phyloP scores from a whole-genome alignment of 2,113 vertebrate species.

The Physeter macrocephalus region DNA sequence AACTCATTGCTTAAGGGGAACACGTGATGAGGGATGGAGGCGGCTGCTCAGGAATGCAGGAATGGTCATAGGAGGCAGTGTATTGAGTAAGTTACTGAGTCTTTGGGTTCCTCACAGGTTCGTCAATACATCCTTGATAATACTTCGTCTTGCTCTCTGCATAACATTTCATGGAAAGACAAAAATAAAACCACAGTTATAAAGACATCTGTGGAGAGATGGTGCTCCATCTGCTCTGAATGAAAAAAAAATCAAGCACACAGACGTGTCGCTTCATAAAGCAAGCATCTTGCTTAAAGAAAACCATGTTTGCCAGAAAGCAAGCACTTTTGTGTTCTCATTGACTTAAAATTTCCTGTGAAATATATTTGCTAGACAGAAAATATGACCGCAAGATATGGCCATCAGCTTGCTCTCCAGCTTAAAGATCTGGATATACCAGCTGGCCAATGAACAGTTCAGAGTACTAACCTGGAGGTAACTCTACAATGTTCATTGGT shows the following conservation, averaged over 20 bases:
- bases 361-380: neutral
- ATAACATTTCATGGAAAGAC: constrained; percentile 1
- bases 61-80: neutral
- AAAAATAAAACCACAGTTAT: constrained; percentile 32
- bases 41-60: neutral
- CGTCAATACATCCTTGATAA: neutral
- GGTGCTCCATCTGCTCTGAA: neutral
- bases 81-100: neutral
- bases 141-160: neutral
- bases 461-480: neutral
- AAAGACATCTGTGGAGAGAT: constrained; percentile 38
- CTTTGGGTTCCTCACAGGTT: neutral
- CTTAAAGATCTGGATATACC: neutral
- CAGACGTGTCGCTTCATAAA: neutral
- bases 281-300: neutral
- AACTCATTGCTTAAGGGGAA: neutral
- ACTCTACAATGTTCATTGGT: neutral
- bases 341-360: neutral
- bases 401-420: neutral
- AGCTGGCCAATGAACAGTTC: neutral
- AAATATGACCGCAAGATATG: neutral
- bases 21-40: neutral
- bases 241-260: neutral
- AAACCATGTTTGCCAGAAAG: neutral
- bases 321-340: neutral